Conservation (phyloP, 2,797 vertebrate species). For the Dendrocincla tyrannina region DNA sequence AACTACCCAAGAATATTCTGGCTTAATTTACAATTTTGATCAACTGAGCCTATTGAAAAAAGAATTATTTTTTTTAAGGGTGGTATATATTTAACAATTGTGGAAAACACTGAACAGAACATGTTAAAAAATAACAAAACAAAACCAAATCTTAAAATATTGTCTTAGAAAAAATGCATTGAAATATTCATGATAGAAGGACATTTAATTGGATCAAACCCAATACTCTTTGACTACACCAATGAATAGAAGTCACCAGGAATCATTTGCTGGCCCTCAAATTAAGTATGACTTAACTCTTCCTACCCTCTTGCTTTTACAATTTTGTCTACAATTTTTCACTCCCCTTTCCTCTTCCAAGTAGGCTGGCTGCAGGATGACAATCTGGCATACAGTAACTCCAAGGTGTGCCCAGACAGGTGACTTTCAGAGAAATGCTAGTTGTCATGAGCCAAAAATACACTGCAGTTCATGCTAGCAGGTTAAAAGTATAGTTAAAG, state of each 20-base stretch:
- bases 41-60: neutral
- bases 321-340: neutral
- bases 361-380: neutral
- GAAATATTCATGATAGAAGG: neutral
- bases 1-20: slow-evolving; percentile 40
- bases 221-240: neutral
- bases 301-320: neutral
- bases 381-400: neutral
- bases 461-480: neutral
- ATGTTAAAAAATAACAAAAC: neutral
- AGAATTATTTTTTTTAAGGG: neutral
- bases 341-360: neutral
- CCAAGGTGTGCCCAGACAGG: neutral
- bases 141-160: neutral
- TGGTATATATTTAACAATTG: neutral
- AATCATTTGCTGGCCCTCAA: neutral
- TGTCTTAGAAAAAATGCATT: neutral
- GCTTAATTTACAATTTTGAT: slow-evolving; percentile 62
- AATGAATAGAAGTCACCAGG: neutral
- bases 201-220: neutral
- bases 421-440: neutral
- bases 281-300: neutral
- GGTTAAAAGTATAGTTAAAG: neutral
- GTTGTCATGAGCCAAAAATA: neutral
- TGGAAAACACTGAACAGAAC: neutral